These are phyloP conservation scores for Ochotona curzoniae DNA, from an alignment of 2,113 vertebrate genomes.

Conservation along the genomic window DNA sequence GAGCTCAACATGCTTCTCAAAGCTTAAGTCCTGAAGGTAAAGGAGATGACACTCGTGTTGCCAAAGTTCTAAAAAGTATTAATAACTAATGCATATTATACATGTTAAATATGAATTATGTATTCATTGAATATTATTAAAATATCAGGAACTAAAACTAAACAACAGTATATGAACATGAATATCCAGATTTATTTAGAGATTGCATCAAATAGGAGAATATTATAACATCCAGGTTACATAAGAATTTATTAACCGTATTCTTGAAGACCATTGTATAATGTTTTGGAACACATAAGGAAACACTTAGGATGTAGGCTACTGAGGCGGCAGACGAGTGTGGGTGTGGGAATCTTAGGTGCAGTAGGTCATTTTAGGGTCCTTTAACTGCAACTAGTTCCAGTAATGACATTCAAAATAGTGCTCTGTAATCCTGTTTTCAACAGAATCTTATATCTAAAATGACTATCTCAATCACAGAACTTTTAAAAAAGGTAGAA, in stretches of 20 bases:
- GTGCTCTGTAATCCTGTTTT: background rate
- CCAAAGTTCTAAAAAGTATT: background rate
- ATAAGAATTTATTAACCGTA: background rate
- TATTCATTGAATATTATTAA: background rate
- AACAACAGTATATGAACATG: background rate
- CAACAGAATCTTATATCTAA: background rate
- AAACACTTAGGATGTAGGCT: background rate
- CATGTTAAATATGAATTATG: background rate
- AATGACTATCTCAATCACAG: background rate
- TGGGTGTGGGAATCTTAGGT: background rate
- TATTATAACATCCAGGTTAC: background rate
- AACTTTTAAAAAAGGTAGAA: background rate
- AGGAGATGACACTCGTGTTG: background rate
- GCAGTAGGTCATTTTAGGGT: background rate
- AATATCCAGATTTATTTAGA: background rate
- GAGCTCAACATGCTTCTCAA: background rate
- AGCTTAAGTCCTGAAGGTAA: background rate
- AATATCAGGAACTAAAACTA: background rate
- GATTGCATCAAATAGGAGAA: background rate
- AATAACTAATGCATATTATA: background rate
- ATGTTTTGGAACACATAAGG: background rate
- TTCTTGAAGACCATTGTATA: background rate
- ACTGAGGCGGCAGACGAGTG: background rate
- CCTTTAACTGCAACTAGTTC: background rate
- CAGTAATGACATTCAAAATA: no score